A percentile compares a stretch with the other conserved stretches of the same genome.
phyloP scores from a whole-genome alignment of 2,113 vertebrate genomes.

The Mungos mungo region DNA sequence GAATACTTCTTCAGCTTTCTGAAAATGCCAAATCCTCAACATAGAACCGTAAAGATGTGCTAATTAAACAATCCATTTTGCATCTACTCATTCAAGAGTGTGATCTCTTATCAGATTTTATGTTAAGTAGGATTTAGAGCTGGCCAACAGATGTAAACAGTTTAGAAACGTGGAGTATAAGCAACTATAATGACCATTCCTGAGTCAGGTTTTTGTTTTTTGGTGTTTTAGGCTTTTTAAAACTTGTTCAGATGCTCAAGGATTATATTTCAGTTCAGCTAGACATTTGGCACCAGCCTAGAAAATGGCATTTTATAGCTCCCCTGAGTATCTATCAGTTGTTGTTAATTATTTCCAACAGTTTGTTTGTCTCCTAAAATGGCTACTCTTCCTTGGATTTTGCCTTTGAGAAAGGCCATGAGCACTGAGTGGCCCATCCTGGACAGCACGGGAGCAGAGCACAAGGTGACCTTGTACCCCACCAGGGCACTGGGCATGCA shows the following conservation, averaged over 20 bases:
- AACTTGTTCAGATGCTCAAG: not conserved
- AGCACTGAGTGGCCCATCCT: not conserved
- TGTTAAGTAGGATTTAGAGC: not conserved
- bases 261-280: conserved; percentile 54
- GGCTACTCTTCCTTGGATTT: not conserved
- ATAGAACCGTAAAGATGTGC: conserved; percentile 56
- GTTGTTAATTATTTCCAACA: conserved; percentile 59
- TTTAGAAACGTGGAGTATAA: conserved; percentile 26
- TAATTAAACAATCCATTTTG: conserved; percentile 71
- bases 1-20: conserved; percentile 40
- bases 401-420: not conserved
- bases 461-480: no score
- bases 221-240: not conserved
- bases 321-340: not conserved
- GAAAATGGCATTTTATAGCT: conserved; percentile 12
- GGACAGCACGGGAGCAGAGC: not conserved
- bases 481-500: accelerated
- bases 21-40: conserved; percentile 56
- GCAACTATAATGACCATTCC: not conserved
- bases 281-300: conserved; percentile 14
- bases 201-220: not conserved
- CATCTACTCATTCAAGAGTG: conserved; percentile 57
- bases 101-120: conserved; percentile 50
- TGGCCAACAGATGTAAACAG: conserved; percentile 64
- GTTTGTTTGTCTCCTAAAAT: conserved; percentile 20